Base-by-base conservation (phyloP, 2,888 invertebrate genomes). In the Agrilus mali region DNA sequence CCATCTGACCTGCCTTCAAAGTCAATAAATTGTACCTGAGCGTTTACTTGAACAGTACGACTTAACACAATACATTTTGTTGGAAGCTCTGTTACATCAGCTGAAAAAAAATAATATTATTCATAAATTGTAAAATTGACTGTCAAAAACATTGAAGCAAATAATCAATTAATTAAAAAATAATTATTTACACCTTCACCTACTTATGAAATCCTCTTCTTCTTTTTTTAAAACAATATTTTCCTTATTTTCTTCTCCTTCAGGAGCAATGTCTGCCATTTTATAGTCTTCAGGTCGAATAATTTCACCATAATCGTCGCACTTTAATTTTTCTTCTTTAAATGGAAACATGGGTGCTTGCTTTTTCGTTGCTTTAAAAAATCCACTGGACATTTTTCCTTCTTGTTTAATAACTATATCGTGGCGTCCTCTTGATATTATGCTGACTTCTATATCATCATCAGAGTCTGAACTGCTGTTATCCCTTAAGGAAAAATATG, bases 281-380 rank as follows among this genome's bases (percentile, higher is more conserved):
- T 85, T 80, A 64, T 90, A 95, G 59, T 95, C 93, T 68, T 95
- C 94, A 1, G 88, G 80, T 68, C 86, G 80, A 43, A 98, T 86
- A 35, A 93, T 79, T 68, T 97, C 97, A 0, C 98, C 97, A 60
- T 97, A 98, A 63, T 97, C 97, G 57, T 97, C 97, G 58, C 80
- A 78, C 62, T 90, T 81, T 22, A 93, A 75, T 60, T 92, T 82
- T 47, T 95, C 94, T 63, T 97, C 96, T 37, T 83, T 79, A 61
- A 83, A 87, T 1, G 96, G 97, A 68, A 88, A 98, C 89, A 97
- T 96, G 0, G 95, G 95, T 65, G 93, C 88, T 56, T 92, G 87
- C 43, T 93, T 86, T 68, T 93, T 88, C 42, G 80, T 84, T 2
- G 81, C 84, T 63, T 90, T 90, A 61, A 89, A 90, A 60, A 89